These are phyloP conservation scores for Hemitrygon akajei DNA, from an alignment of 2,797 vertebrate species.

Conservation along the genomic window DNA sequence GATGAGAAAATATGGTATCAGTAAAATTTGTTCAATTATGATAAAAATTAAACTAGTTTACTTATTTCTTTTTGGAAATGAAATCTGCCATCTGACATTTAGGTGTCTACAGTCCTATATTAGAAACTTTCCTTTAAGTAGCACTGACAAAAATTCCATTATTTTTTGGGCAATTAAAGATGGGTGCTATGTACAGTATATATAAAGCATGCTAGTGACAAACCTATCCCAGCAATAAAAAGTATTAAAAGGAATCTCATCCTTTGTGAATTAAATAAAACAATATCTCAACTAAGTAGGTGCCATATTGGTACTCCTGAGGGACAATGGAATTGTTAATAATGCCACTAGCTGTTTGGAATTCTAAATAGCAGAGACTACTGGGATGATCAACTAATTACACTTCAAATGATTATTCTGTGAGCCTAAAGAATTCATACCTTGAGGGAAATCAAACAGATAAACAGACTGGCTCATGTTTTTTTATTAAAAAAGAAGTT, in stretches of 20 bases:
- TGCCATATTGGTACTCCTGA: not conserved
- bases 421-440: conserved; percentile 7
- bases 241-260: not conserved
- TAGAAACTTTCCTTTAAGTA: not conserved
- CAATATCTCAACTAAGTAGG: conserved; percentile 15
- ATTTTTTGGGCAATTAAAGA: not conserved
- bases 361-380: conserved; percentile 2
- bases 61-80: not conserved
- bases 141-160: not conserved
- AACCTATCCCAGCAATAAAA: not conserved
- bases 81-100: not conserved
- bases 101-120: not conserved
- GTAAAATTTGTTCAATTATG: not conserved
- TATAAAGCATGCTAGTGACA: not conserved
- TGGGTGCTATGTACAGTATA: not conserved
- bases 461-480: conserved; percentile 7
- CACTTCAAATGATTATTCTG: conserved; percentile 26
- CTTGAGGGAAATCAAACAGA: conserved; percentile 32
- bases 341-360: conserved; percentile 22
- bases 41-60: not conserved
- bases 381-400: conserved; percentile 33
- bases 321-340: conserved; percentile 3
- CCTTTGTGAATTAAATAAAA: conserved; percentile 5
- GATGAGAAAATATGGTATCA: not conserved
- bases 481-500: not conserved